Conservation (phyloP, 2,113 vertebrate genomes). For the Gnathonemus longibarbis region DNA sequence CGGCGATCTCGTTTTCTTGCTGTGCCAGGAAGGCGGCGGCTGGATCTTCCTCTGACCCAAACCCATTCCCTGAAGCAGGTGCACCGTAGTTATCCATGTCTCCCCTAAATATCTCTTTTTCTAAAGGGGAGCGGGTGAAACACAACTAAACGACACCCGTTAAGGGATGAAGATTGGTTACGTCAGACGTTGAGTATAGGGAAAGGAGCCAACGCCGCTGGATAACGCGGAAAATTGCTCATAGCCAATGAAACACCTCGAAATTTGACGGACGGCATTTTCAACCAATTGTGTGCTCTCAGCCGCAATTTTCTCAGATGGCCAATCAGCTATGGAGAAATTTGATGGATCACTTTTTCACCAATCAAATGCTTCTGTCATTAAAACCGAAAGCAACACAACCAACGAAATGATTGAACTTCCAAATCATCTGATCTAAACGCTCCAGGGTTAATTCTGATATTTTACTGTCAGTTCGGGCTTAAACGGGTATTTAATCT, state of each 20-base stretch:
- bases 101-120: not conserved
- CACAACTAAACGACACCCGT: not conserved
- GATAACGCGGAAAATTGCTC: not conserved
- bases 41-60: conserved; percentile 74
- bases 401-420: not conserved
- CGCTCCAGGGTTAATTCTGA: not conserved
- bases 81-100: conserved; percentile 64
- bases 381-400: not conserved
- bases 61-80: conserved; percentile 54
- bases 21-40: conserved; percentile 85
- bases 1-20: conserved; percentile 86
- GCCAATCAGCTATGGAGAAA: not conserved
- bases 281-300: not conserved
- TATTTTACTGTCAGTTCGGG: not conserved
- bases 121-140: not conserved
- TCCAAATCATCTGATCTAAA: not conserved
- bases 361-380: not conserved
- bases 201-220: not conserved
- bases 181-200: not conserved
- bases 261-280: not conserved
- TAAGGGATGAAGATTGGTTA: not conserved
- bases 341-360: not conserved
- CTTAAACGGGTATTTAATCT: not conserved
- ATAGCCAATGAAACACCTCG: not conserved
- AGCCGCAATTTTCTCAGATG: not conserved